A percentile compares a stretch with the other conserved stretches of the same genome.
These are phyloP conservation scores for Bursaphelenchus mucronatus DNA, from an alignment of 1,140 invertebrate genomes.

Conservation along the genomic window DNA sequence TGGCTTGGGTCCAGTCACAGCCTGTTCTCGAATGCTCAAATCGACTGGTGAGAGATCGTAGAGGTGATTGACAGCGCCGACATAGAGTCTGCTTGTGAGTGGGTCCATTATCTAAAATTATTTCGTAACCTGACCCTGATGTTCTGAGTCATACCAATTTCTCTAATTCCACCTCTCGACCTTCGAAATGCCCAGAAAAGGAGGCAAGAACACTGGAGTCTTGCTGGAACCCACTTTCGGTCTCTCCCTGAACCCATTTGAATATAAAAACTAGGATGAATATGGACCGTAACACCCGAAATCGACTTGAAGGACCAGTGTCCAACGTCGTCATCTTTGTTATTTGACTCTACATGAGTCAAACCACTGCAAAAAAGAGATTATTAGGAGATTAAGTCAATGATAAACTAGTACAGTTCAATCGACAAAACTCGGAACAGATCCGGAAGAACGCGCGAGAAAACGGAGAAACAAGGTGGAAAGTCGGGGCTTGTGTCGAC, in stretches of 20 bases:
- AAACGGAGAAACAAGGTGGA: too few species aligned
- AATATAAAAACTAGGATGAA: too few species aligned
- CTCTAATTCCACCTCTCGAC: constrained; percentile 38
- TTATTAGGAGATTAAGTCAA: too few species aligned
- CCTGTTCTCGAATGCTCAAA: constrained; percentile 41
- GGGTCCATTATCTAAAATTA: constrained; percentile 54
- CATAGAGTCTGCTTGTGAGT: constrained; percentile 50
- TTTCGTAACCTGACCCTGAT: background rate
- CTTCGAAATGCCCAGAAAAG: constrained; percentile 37
- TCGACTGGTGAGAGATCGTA: constrained; percentile 51
- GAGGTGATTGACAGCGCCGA: constrained; percentile 55
- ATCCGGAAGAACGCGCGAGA: too few species aligned
- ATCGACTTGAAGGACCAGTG: too few species aligned
- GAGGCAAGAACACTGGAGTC: constrained; percentile 39
- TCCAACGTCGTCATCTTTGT: too few species aligned
- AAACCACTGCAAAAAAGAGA: too few species aligned
- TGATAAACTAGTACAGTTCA: too few species aligned
- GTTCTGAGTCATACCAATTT: constrained; percentile 35
- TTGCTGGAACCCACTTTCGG: constrained; percentile 14
- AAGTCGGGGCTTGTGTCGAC: too few species aligned
- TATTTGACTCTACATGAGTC: too few species aligned
- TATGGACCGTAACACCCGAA: too few species aligned
- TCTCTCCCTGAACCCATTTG: background rate
- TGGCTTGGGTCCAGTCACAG: constrained; percentile 47
- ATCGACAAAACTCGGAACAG: too few species aligned